Evolutionary conservation across 2,113 vertebrate species (phyloP).

Genomic region (Conger conger): DNA sequence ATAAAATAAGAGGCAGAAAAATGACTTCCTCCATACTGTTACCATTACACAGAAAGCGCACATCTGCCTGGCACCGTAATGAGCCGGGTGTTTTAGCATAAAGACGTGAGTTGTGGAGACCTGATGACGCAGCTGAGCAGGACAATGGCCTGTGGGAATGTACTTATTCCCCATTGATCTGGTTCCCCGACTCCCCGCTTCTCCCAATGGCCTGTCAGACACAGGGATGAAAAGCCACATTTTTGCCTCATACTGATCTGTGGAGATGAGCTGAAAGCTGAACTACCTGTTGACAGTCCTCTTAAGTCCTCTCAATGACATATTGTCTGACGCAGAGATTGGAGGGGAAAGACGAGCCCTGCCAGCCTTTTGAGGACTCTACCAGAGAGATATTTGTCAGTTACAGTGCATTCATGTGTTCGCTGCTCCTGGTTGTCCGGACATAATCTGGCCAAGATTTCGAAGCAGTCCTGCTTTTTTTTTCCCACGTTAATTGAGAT

Average conservation of each 20-base stretch:
- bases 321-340: slow-evolving; percentile 71
- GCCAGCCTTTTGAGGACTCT: slow-evolving; percentile 42
- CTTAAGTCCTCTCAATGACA: slow-evolving; percentile 81
- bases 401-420: slow-evolving; percentile 27
- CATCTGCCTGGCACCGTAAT: background rate
- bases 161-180: slow-evolving; percentile 74
- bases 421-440: slow-evolving; percentile 5
- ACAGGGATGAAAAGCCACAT: slow-evolving; percentile 67
- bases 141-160: slow-evolving; percentile 80
- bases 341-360: slow-evolving; percentile 49
- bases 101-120: slow-evolving; percentile 53
- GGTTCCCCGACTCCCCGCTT: slow-evolving; percentile 54
- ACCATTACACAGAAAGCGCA: slow-evolving; percentile 43
- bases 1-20: slow-evolving; percentile 58
- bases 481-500: background rate
- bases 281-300: slow-evolving; percentile 82
- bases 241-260: slow-evolving; percentile 63
- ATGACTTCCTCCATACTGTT: slow-evolving; percentile 55
- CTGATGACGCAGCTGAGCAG: slow-evolving; percentile 66
- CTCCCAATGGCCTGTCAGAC: slow-evolving; percentile 66
- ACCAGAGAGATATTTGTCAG: slow-evolving; percentile 28
- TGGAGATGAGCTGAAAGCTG: slow-evolving; percentile 74
- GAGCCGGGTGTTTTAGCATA: slow-evolving; percentile 60
- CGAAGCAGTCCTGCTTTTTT: slow-evolving; percentile 7
- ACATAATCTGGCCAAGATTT: slow-evolving; percentile 15